A percentile compares a stretch with the other conserved stretches of the same genome.
Evolutionary conservation across 2,113 vertebrate genomes (phyloP).

Genomic region (Antigone vipio): DNA sequence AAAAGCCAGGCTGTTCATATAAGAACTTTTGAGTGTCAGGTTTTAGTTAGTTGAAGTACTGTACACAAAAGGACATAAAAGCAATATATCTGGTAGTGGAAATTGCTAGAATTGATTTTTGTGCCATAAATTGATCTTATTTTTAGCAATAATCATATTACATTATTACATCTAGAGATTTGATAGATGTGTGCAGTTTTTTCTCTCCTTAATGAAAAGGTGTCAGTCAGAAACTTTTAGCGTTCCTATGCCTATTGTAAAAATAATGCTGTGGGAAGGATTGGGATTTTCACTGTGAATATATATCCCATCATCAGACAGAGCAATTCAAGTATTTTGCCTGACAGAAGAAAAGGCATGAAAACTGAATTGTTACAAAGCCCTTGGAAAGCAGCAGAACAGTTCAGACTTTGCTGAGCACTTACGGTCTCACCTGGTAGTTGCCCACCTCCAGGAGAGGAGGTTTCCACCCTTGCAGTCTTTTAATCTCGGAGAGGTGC

Average conservation of each 20-base stretch:
- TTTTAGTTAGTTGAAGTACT: constrained; percentile 23
- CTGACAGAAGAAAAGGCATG: neutral
- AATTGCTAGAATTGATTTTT: constrained; percentile 46
- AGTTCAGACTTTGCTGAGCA: neutral
- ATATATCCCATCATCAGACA: neutral
- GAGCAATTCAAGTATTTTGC: neutral
- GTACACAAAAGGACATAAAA: constrained; percentile 18
- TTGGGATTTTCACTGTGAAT: neutral
- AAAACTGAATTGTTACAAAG: neutral
- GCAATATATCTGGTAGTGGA: constrained; percentile 15
- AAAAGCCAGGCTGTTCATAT: neutral
- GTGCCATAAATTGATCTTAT: constrained; percentile 24
- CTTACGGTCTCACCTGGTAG: neutral
- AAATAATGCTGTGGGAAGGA: neutral
- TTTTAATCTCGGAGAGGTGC: neutral
- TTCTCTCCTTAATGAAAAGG: neutral
- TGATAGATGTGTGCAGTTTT: constrained; percentile 1
- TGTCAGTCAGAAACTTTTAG: neutral
- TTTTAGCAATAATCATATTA: constrained; percentile 50
- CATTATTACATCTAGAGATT: neutral
- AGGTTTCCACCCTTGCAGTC: neutral
- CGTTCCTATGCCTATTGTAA: neutral
- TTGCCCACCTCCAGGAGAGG: neutral
- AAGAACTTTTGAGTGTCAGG: constrained; percentile 3
- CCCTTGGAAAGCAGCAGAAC: neutral